Evolutionary conservation across 2,113 vertebrate genomes (phyloP).

Genomic region (Forbesichthys papilliferus): DNA sequence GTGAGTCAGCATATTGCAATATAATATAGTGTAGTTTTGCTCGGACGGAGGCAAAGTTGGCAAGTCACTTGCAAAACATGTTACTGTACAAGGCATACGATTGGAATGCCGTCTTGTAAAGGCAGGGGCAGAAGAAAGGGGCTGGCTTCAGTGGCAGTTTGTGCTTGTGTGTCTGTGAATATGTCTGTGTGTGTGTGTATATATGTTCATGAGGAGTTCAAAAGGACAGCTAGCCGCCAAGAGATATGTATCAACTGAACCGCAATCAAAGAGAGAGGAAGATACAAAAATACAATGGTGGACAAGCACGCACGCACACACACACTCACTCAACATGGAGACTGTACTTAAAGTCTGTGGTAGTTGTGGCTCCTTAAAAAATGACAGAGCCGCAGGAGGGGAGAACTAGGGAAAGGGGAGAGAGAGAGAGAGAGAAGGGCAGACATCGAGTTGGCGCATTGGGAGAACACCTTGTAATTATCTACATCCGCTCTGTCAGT

Average conservation of each 20-base stretch:
- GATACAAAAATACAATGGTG: constrained; percentile 1
- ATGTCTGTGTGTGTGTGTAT: constrained; percentile 25
- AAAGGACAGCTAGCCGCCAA: constrained; percentile 47
- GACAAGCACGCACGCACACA: constrained; percentile 21
- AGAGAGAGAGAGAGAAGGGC: constrained; percentile 41
- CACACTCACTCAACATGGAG: constrained; percentile 35
- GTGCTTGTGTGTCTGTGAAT: constrained; percentile 4
- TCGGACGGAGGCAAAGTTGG: constrained; percentile 7
- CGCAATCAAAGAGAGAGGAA: constrained; percentile 58
- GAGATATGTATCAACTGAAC: constrained; percentile 51
- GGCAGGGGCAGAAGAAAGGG: constrained; percentile 31
- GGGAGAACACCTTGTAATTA: constrained; percentile 75
- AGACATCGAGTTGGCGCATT: constrained; percentile 61
- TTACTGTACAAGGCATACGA: constrained; percentile 3
- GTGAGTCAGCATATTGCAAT: constrained; percentile 46
- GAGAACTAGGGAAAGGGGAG: constrained; percentile 1
- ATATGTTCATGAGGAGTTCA: constrained; percentile 17
- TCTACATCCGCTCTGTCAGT: constrained; percentile 69
- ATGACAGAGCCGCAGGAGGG: constrained; percentile 36
- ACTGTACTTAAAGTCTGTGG: constrained; percentile 64
- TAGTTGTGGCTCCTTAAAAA: constrained; percentile 56
- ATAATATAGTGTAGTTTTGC: constrained; percentile 24
- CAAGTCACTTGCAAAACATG: constrained; percentile 33
- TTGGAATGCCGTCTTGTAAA: constrained; percentile 48
- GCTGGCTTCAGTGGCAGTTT: constrained; percentile 18